Evolutionary conservation across 2,797 vertebrate genomes (phyloP).

Genomic region (Chanos chanos): DNA sequence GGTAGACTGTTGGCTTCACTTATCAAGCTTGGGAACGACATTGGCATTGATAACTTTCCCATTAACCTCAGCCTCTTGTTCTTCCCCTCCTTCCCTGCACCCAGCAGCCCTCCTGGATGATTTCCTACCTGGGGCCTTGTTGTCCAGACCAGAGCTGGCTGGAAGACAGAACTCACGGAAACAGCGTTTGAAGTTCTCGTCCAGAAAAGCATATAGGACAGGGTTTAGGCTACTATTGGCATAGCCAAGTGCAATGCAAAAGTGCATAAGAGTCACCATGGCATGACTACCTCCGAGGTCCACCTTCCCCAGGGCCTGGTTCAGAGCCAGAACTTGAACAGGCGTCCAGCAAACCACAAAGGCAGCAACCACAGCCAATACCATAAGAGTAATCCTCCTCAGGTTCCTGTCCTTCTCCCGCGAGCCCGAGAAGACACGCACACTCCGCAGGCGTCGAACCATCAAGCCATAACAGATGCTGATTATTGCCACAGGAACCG

Average conservation of each 20-base stretch:
- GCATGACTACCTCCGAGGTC: constrained; percentile 68
- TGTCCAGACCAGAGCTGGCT: constrained; percentile 61
- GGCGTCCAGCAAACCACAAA: constrained; percentile 85
- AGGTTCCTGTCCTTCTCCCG: constrained; percentile 82
- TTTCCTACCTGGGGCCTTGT: constrained; percentile 72
- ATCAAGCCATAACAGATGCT: constrained; percentile 82
- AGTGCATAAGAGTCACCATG: constrained; percentile 76
- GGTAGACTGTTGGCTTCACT: constrained; percentile 2
- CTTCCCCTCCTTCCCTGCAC: background rate
- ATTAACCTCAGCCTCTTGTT: constrained; percentile 15
- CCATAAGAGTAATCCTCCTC: constrained; percentile 79
- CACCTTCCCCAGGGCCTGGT: constrained; percentile 63
- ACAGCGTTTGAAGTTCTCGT: constrained; percentile 86
- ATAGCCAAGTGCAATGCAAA: constrained; percentile 80
- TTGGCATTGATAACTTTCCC: constrained; percentile 20
- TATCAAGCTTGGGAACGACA: constrained; percentile 20
- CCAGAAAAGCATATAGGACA: constrained; percentile 80
- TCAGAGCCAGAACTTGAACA: constrained; percentile 80
- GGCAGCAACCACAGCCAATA: constrained; percentile 81
- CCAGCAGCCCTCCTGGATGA: constrained; percentile 19
- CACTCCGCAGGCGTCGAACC: constrained; percentile 75
- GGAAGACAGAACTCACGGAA: constrained; percentile 82
- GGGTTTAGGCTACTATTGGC: constrained; percentile 86
- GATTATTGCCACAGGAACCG: constrained; percentile 80
- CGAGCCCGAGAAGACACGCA: constrained; percentile 80